These are phyloP conservation scores for Drosophila ochracea DNA, from an alignment of 2,888 invertebrate species.

Conservation along the genomic window DNA sequence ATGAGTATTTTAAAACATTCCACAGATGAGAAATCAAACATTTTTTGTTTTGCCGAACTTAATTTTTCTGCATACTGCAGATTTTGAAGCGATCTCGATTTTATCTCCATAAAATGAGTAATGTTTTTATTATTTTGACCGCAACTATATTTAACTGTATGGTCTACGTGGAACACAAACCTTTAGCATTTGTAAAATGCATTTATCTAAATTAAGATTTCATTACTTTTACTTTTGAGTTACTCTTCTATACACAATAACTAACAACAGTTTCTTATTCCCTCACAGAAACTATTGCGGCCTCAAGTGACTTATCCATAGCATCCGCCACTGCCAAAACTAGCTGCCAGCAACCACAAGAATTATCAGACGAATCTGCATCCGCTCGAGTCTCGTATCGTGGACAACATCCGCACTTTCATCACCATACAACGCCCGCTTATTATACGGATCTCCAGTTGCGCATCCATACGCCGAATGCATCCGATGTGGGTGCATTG, in stretches of 20 bases:
- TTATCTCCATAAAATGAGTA: neutral
- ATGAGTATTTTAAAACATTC: neutral
- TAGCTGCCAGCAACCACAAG: slow-evolving; percentile 85
- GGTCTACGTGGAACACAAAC: neutral
- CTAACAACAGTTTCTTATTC: neutral
- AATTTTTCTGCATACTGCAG: neutral
- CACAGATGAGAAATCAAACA: neutral
- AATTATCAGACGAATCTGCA: slow-evolving; percentile 58
- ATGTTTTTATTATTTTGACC: neutral
- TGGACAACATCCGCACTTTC: slow-evolving; percentile 83
- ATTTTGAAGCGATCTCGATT: neutral
- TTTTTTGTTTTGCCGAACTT: neutral
- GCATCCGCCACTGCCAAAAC: slow-evolving; percentile 86
- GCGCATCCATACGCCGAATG: slow-evolving; percentile 82
- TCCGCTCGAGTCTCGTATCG: slow-evolving; percentile 70
- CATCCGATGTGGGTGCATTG: slow-evolving; percentile 74
- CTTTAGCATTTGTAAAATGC: slow-evolving; percentile 16
- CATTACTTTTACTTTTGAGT: slow-evolving; percentile 32
- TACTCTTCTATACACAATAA: neutral
- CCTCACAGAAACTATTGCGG: slow-evolving; percentile 79
- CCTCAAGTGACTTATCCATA: slow-evolving; percentile 84
- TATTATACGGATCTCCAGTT: slow-evolving; percentile 84
- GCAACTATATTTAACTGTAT: neutral
- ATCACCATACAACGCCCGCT: slow-evolving; percentile 82
- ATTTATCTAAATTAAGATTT: slow-evolving; percentile 53